Evolutionary conservation across 1,140 invertebrate genomes (phyloP), one percentile per base, ranked within the genome.

Genomic region (Agraylea sexmaculata): DNA sequence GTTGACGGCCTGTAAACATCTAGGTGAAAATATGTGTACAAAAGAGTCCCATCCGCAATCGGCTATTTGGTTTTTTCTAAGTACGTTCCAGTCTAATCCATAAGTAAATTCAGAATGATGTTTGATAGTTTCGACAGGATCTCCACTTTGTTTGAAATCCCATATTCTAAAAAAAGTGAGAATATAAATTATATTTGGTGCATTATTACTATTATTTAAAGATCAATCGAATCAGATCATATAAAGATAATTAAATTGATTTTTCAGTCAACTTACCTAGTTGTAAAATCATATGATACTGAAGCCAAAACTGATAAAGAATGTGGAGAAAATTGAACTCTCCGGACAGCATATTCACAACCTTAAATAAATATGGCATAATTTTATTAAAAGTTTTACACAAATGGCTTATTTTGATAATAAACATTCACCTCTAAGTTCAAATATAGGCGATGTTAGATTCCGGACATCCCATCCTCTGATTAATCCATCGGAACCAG

Each of bases 91-190:
- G 55, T 87, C 83, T 20, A 88, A 51, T 0, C 83, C 83, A 62
- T 84, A 86, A 0, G 84, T 83, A 66, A 86, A 87, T 57, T 87
- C 83, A 5, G 78, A 76, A 56, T 87, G 83, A 49, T 86, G 77
- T 25, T 74, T 66, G 46, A 83, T 73, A 2, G 73, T 75, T 53
- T 87, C 78, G 28, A 82, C 49, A 0, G 76, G 68, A 16, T 74
- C 66, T 20, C 70, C 66, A 21, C 69, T 69, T 5, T 69, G 62
- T 47, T 76, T 74, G 45, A 77, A 69, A 54, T 87, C 78, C 81
- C 83, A 87, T 59, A 85, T 75, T 47, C 83, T 83, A 44, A 16
- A 56, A 53, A 44, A 53, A 40, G 50, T 40, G 45, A 34, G 36
- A 32, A 20, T 21, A 8, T 30, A 35, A 18, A 37, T 7, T 22